Base-by-base conservation (phyloP, 2,797 vertebrate genomes). In the Sebastes cheni region DNA sequence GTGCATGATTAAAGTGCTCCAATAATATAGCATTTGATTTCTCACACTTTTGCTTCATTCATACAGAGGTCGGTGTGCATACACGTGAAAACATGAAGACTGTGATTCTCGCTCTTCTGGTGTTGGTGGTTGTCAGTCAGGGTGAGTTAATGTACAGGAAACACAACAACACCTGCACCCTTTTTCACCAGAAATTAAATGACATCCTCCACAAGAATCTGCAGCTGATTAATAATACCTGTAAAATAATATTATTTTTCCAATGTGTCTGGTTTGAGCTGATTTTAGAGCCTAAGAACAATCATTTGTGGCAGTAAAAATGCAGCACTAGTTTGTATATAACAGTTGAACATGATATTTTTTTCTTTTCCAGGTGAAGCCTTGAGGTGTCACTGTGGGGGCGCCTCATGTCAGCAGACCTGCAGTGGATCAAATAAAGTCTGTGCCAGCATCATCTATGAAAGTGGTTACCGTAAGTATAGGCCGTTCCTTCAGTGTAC, bases 41-140 rank as follows among this genome's bases (percentile, higher is more conserved):
- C 14, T 52, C 5, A 23, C 13, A n/a, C 10, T 22, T 39, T 30
- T 30, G 3, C 32, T 67, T 71, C 8, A 5, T 67, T 70, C 39
- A 22, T 6, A 13, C 7, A 56, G 5, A 61, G 14, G 25, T 32
- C 27, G 8, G 13, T 75, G 23, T 4, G 50, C n/a, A 59, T 7
- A 58, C 1, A 29, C 0, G 0, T 18, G 46, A 75, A 55, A 82
- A 81, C 64, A 92, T 92, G 88, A 91, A 85, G 85, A 16, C 64
- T 69, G 74, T 73, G 9, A 58, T 86, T 60, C 9, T 86, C 8
- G 20, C 65, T 56, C 67, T 87, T 50, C 58, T 88, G 54, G 5
- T 91, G 0, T 7, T 76, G 74, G 6, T 90, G 62, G 70, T 83
- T 8, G 2, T 86, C 77, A 81, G 77, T 42, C 75, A 89, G 9